Conservation (phyloP, 2,888 invertebrate genomes). For the Acronicta psi region DNA sequence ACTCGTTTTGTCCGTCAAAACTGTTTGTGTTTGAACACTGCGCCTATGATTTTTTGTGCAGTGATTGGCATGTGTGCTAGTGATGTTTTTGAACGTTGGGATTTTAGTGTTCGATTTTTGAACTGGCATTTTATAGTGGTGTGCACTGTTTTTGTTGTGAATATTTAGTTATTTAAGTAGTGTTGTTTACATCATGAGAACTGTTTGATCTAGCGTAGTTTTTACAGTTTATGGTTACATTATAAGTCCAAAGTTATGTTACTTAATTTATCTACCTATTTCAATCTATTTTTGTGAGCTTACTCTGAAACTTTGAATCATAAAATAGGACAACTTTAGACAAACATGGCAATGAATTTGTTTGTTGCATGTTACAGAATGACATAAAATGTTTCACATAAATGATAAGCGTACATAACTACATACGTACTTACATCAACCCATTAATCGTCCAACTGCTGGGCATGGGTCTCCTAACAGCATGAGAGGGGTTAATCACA, state of each 20-base stretch:
- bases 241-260: background rate
- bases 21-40: conserved; percentile 49
- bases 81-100: conserved; percentile 5
- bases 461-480: too few relatives aligned
- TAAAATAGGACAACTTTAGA: conserved; percentile 5
- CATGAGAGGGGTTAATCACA: too few relatives aligned
- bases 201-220: too few relatives aligned
- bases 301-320: conserved; percentile 6
- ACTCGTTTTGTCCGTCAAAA: conserved; percentile 69
- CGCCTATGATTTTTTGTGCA: conserved; percentile 32
- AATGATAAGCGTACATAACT: too few relatives aligned
- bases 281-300: too few relatives aligned
- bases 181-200: background rate
- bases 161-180: background rate
- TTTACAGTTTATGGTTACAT: too few relatives aligned
- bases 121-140: background rate
- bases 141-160: background rate
- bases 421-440: too few relatives aligned
- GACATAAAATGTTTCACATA: too few relatives aligned
- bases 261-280: too few relatives aligned
- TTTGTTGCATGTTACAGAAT: background rate
- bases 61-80: conserved; percentile 45
- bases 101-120: conserved; percentile 14
- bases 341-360: conserved; percentile 11
- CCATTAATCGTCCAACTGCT: too few relatives aligned